Conservation (phyloP, 1,140 invertebrate species). For the Apis dorsata region DNA sequence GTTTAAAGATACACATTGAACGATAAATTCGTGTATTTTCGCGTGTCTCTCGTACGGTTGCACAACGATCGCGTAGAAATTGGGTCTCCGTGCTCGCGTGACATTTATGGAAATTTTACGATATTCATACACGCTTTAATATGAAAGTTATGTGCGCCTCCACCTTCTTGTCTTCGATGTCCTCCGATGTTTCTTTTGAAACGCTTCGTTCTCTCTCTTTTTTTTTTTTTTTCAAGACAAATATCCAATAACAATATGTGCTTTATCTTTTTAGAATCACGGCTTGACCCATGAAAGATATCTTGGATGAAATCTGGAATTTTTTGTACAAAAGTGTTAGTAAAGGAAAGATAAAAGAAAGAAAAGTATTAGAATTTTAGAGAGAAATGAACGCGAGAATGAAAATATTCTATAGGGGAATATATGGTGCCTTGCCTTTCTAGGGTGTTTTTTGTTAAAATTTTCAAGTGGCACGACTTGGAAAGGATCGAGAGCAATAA, state of each 20-base stretch:
- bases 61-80: conserved; percentile 2
- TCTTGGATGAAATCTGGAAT: not conserved
- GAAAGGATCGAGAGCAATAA: not conserved
- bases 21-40: not conserved
- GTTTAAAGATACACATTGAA: not conserved
- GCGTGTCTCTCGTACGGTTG: not conserved
- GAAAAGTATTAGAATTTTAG: not conserved
- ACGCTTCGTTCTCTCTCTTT: not conserved
- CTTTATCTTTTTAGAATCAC: not conserved
- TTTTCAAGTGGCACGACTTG: too few species aligned
- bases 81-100: not conserved
- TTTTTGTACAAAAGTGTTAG: not conserved
- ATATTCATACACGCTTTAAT: not conserved
- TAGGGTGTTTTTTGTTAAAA: too few species aligned
- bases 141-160: conserved; percentile 18
- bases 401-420: not conserved
- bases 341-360: not conserved
- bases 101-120: conserved; percentile 30
- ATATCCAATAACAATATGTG: not conserved
- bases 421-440: not conserved
- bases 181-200: not conserved
- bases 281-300: not conserved
- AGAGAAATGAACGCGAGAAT: not conserved
- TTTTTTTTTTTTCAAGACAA: not conserved
- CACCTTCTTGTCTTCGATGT: not conserved